Evolutionary conservation across 2,797 vertebrate genomes (phyloP), one percentile per base, ranked within the genome.

Genomic region (Basileuterus tristriatus): DNA sequence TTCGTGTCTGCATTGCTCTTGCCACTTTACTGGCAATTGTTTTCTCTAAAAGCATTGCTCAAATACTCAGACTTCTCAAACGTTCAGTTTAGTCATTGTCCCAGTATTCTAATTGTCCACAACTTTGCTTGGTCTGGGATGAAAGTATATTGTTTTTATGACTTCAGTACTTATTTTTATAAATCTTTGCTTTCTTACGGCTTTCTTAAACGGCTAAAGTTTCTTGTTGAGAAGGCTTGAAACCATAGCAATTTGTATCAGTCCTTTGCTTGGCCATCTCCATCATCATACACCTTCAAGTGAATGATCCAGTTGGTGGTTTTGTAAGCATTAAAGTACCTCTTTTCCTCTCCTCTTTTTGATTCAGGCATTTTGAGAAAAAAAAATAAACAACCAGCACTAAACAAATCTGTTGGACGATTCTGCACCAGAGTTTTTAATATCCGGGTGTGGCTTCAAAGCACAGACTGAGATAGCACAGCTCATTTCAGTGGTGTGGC

Each of bases 1-100:
- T 85, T 63, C 34, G 12, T 63, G 47, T 63, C 68, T 94, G 60
- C 20, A 41, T 89, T 89, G 39, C 15, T 70, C 37, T 84, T 87
- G 24, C 30, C 30, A 27, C 70, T 89, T 84, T 27, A n/a, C 44
- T 82, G 63, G 22, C 75, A 6, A 46, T 55, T 56, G 26, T 93
- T 87, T 85, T 67, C 81, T 74, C 55, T 79, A 46, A 88, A 65
- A 65, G 62, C 64, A 27, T 47, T 86, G 52, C 41, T 81, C 4
- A 8, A 65, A 32, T 65, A 53, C 83, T 76, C 29, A 44, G 77
- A 24, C 44, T 72, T 87, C 59, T 84, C n/a, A 79, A 69, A 63
- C 68, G 11, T 26, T 68, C 43, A 26, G 3, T 87, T 70, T 22
- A 52, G 72, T 89, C 29, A 7, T 32, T 91, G 39, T 81, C 55